Conservation (phyloP, 2,888 invertebrate genomes). For the Byasa hedistus region DNA sequence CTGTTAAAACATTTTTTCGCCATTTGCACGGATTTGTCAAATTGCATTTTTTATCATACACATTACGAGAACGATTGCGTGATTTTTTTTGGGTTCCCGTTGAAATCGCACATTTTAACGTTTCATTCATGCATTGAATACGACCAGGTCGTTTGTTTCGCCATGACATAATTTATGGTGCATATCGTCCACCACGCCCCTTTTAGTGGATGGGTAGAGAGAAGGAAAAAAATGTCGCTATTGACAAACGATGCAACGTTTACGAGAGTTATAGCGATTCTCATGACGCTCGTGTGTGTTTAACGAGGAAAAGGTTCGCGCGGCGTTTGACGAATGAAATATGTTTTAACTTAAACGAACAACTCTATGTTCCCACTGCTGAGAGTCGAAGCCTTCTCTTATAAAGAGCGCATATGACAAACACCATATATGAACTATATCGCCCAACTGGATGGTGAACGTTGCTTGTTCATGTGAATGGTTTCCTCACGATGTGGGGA, state of each 20-base stretch:
- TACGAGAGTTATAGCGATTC: conserved; percentile 28
- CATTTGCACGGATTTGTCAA: too few species aligned
- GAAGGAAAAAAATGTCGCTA: conserved; percentile 42
- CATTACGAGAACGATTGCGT: conserved; percentile 14
- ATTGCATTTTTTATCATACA: background rate
- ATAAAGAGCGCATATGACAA: too few species aligned
- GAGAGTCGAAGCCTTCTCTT: too few species aligned
- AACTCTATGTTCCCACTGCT: too few species aligned
- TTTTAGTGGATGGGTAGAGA: conserved; percentile 34
- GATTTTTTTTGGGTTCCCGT: conserved; percentile 27
- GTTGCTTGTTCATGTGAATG: too few species aligned
- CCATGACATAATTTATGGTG: conserved; percentile 61
- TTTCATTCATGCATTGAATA: conserved; percentile 42
- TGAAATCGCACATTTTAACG: conserved; percentile 33
- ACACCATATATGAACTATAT: too few species aligned
- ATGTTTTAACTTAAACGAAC: too few species aligned
- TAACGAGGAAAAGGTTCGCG: conserved; percentile 34
- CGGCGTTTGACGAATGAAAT: conserved; percentile 25
- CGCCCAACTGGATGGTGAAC: too few species aligned
- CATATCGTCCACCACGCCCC: conserved; percentile 58
- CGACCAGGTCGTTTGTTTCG: conserved; percentile 46
- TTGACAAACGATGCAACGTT: conserved; percentile 38
- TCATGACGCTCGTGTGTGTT: conserved; percentile 17
- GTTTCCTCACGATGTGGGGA: too few species aligned
- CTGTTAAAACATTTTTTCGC: too few species aligned